These are phyloP conservation scores for Trichacis sp. DNA, from an alignment of 2,888 invertebrate genomes.

Conservation along the genomic window DNA sequence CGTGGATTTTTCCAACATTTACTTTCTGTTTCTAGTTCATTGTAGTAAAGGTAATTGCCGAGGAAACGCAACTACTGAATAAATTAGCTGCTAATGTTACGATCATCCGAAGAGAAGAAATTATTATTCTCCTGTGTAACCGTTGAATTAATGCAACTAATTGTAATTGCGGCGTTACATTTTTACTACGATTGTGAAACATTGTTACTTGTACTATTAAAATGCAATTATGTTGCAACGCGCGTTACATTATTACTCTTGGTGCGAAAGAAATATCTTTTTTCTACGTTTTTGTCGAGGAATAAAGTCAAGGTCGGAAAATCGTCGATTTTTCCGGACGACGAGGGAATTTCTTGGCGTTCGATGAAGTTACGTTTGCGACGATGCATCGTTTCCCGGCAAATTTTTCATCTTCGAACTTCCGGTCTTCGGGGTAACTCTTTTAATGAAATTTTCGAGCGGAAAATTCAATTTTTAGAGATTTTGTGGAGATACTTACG, in stretches of 20 bases:
- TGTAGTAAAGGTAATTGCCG: not conserved
- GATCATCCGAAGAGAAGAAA: not conserved
- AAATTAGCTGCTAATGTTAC: not conserved
- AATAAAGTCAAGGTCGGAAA: conserved; percentile 41
- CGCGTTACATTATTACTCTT: conserved; percentile 31
- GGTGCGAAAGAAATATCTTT: conserved; percentile 33
- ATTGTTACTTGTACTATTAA: conserved; percentile 35
- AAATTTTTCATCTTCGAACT: not conserved
- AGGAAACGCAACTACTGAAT: not conserved
- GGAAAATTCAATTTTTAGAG: not conserved
- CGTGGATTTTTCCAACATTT: not conserved
- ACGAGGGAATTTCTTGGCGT: too few relatives aligned
- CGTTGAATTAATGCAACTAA: not conserved
- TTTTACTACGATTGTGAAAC: conserved; percentile 32
- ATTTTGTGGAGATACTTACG: not conserved
- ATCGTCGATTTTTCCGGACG: conserved; percentile 39
- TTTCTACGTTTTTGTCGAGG: conserved; percentile 2
- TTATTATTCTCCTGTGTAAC: not conserved
- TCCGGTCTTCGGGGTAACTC: not conserved
- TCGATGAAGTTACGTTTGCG: too few relatives aligned
- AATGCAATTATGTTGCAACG: conserved; percentile 40
- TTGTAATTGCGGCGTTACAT: conserved; percentile 9
- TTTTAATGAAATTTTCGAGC: conserved; percentile 18
- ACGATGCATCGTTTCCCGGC: not conserved
- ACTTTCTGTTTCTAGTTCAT: not conserved